Evolutionary conservation across 2,797 vertebrate species (phyloP), one percentile per base, ranked within the genome.

Genomic region (Pseudochirops corinnae): DNA sequence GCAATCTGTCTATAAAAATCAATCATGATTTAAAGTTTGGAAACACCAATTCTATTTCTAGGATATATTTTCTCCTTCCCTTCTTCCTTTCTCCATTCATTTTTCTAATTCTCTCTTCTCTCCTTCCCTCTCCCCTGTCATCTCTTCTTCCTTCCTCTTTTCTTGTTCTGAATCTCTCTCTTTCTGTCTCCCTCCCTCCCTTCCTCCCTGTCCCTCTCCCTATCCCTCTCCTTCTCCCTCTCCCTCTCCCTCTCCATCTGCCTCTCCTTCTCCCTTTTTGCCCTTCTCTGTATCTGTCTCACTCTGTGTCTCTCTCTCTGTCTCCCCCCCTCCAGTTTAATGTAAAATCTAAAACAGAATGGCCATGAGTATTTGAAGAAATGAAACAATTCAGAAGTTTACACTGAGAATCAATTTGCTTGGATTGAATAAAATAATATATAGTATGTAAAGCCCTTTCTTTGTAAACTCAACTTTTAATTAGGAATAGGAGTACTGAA

Each of bases 381-480:
- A 97, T 97, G 95, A 95, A 98, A 98, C 95, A 95, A 58, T 97
- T 95, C 94, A 95, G 93, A 97, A 97, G 95, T 97, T 98, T 97
- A 96, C 96, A 97, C n/a, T 98, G 56, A 92, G 96, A 98, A 98
- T 93, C 95, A 97, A 93, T 98, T 98, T 98, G 94, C 97, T 96
- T 97, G 92, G 53, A 94, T 92, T 98, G 95, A 98, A 95, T 97
- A 95, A 96, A 94, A 96, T 95, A 97, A 97, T 96, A 95, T 93
- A 93, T 97, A 96, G 92, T 98, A 97, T 94, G 93, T 95, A 97
- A 98, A 98, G 98, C 95, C 92, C 55, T 58, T 96, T 96, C 97
- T 97, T 96, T 94, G 58, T 97, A 97, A 98, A 95, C 92, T 97
- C 94, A 97, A 87, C 93, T 98, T 98, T 98, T 98, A 98, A 98